phyloP scores from a whole-genome alignment of 1,140 invertebrate genomes.

The Diplogasteroides magnus region DNA sequence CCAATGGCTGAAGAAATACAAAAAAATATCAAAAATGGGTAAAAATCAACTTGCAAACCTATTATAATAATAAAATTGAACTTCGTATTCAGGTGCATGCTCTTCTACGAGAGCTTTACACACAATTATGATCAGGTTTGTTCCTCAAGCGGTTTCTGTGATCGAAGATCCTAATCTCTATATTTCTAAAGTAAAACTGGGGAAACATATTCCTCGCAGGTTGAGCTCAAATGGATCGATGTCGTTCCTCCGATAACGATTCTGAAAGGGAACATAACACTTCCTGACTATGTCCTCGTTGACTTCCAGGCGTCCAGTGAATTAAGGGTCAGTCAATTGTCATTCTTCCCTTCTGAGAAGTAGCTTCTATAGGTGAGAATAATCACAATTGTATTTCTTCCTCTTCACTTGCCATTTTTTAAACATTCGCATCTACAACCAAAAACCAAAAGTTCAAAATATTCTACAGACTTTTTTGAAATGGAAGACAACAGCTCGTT shows the following conservation, averaged over 20 bases:
- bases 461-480: slow-evolving; percentile 30
- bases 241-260: slow-evolving; percentile 40
- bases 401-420: no score
- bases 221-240: slow-evolving; percentile 51
- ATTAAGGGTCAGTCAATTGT: slow-evolving; percentile 9
- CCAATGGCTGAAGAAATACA: no score
- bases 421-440: no score
- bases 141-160: not conserved
- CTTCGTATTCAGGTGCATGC: slow-evolving; percentile 42
- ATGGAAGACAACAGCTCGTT: slow-evolving; percentile 1
- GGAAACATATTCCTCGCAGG: slow-evolving; percentile 21
- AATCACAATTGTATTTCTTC: no score
- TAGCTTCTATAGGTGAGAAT: no score
- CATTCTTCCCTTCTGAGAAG: no score
- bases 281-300: slow-evolving; percentile 52
- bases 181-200: no score
- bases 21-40: no score
- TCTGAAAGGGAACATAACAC: slow-evolving; percentile 49
- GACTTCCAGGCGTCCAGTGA: slow-evolving; percentile 47
- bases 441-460: no score
- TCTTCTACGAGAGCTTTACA: slow-evolving; percentile 54
- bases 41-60: no score
- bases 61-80: no score
- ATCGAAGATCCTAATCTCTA: no score
- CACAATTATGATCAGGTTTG: slow-evolving; percentile 47